A percentile compares a stretch with the other conserved stretches of the same genome.
Conservation (phyloP, 2,797 vertebrate species). For the Fistularia tabacaria region DNA sequence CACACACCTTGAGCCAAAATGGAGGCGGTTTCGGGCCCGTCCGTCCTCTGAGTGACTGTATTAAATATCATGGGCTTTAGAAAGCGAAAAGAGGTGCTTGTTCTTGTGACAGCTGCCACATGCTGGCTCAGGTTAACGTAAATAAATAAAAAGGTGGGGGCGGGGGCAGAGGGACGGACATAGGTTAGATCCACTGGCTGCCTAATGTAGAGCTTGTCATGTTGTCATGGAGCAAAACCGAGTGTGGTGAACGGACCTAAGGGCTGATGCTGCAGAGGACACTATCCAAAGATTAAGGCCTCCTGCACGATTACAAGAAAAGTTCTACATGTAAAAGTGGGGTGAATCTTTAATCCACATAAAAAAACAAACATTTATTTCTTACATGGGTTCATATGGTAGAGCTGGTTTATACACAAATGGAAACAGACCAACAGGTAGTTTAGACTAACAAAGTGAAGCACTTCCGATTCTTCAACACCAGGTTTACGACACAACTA, state of each 20-base stretch:
- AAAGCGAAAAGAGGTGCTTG: conserved; percentile 67
- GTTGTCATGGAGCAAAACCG: conserved; percentile 31
- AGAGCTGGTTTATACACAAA: conserved; percentile 11
- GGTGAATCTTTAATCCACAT: no score
- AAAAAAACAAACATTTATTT: no score
- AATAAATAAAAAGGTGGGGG: conserved; percentile 70
- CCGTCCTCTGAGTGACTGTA: conserved; percentile 55
- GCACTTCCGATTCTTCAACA: not conserved
- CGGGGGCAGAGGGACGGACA: not conserved
- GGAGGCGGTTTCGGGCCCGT: conserved; percentile 44
- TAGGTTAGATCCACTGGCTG: conserved; percentile 28
- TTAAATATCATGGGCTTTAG: conserved; percentile 80
- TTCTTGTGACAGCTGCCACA: conserved; percentile 65
- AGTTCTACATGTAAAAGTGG: conserved; percentile 9
- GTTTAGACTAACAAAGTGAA: not conserved
- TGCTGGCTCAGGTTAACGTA: conserved; percentile 64
- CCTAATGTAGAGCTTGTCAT: conserved; percentile 12
- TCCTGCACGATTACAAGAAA: conserved; percentile 55
- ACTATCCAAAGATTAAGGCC: conserved; percentile 53
- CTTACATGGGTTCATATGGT: conserved; percentile 8
- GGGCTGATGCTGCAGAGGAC: conserved; percentile 47
- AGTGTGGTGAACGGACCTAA: not conserved
- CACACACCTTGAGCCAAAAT: conserved; percentile 56
- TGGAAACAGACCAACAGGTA: no score
- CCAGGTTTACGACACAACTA: no score